phyloP scores from a whole-genome alignment of 2,888 invertebrate species.

The Mamestra brassicae region DNA sequence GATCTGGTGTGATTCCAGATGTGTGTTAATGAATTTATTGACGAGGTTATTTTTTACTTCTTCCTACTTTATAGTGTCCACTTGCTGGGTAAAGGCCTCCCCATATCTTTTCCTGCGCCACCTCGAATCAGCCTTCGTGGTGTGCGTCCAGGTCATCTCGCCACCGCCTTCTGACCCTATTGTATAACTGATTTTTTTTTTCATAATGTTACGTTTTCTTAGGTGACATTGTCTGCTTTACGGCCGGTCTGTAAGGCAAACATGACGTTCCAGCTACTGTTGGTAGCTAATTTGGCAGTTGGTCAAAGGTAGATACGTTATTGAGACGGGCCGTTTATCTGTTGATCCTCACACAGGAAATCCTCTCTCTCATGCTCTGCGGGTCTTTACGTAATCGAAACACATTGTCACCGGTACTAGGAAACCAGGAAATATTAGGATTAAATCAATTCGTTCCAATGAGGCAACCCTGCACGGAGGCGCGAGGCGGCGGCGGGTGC shows the following conservation, averaged over 20 bases:
- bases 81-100: too few relatives aligned
- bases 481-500: slow-evolving; percentile 73
- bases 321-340: not conserved
- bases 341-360: slow-evolving; percentile 3
- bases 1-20: not conserved
- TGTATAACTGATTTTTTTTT: too few relatives aligned
- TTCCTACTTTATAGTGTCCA: not conserved
- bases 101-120: not conserved
- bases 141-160: too few relatives aligned
- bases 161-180: too few relatives aligned
- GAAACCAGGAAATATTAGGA: slow-evolving; percentile 2
- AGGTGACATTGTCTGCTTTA: too few relatives aligned
- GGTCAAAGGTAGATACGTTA: too few relatives aligned
- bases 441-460: slow-evolving; percentile 45
- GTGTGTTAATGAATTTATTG: not conserved
- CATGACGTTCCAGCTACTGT: too few relatives aligned
- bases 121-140: not conserved
- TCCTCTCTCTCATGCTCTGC: not conserved
- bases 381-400: slow-evolving; percentile 29
- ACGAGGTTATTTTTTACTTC: not conserved
- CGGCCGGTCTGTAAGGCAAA: too few relatives aligned
- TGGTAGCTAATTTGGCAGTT: too few relatives aligned
- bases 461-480: slow-evolving; percentile 66
- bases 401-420: slow-evolving; percentile 54
- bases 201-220: too few relatives aligned